Percentiles rank a stretch among this genome's conserved stretches.
phyloP scores from a whole-genome alignment of 2,797 vertebrate species.

The Streptopelia turtur region DNA sequence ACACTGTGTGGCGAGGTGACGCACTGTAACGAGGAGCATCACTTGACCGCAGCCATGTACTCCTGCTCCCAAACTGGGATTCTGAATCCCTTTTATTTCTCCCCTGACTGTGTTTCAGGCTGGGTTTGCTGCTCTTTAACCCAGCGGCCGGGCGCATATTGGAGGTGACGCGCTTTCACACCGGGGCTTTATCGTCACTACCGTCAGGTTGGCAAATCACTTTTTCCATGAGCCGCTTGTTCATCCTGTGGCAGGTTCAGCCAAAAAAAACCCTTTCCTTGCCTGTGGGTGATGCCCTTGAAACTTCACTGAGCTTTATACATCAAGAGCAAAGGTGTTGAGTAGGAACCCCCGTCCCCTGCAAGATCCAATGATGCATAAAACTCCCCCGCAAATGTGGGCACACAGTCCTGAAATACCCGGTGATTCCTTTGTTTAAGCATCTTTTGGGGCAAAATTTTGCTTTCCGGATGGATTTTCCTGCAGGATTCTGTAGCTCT shows the following conservation, averaged over 20 bases:
- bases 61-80: background rate
- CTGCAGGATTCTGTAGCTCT: background rate
- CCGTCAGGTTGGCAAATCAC: background rate
- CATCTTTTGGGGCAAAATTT: background rate
- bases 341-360: background rate
- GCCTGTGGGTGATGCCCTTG: background rate
- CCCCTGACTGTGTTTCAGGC: rapidly evolving
- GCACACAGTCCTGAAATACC: rapidly evolving
- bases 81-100: background rate
- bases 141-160: background rate
- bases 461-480: background rate
- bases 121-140: background rate
- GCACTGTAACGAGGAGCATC: rapidly evolving
- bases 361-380: no score
- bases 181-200: rapidly evolving
- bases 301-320: background rate
- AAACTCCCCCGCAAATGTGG: background rate
- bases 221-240: background rate
- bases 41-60: rapidly evolving
- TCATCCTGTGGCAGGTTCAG: background rate
- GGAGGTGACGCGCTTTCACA: background rate
- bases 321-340: background rate
- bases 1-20: rapidly evolving
- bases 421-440: background rate
- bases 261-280: background rate